Conservation (phyloP, 2,797 vertebrate species). For the Scyliorhinus canicula region DNA sequence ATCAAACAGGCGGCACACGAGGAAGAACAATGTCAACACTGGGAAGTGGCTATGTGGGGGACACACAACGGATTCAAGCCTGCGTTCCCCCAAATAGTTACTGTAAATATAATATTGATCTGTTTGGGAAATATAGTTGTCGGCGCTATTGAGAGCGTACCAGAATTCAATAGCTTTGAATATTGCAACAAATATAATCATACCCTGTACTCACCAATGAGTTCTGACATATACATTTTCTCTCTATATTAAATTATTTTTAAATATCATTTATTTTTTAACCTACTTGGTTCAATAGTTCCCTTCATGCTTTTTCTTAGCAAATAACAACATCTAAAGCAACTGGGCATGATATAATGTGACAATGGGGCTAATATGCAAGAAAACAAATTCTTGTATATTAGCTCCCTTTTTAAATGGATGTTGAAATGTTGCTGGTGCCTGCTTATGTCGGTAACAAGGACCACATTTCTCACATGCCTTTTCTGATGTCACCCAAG, state of each 20-base stretch:
- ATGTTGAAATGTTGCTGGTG: background rate
- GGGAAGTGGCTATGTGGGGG: background rate
- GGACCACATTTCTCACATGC: background rate
- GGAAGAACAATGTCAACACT: background rate
- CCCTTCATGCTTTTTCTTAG: background rate
- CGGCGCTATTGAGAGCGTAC: background rate
- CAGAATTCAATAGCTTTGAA: background rate
- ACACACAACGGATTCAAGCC: background rate
- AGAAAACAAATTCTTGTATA: background rate
- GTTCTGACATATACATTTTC: background rate
- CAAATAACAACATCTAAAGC: slow-evolving; percentile 16
- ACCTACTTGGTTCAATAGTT: background rate
- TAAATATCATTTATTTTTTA: slow-evolving; percentile 1
- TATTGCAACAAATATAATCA: background rate
- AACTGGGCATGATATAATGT: background rate
- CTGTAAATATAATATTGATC: slow-evolving; percentile 13
- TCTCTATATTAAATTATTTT: background rate
- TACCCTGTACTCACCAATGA: background rate
- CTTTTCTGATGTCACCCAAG: background rate
- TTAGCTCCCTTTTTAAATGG: background rate
- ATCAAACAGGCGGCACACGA: background rate
- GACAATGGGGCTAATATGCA: background rate
- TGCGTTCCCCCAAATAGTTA: no score
- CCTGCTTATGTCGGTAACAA: background rate
- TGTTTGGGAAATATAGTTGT: background rate